A percentile compares a stretch with the other conserved stretches of the same genome.
These are phyloP conservation scores for Kryptolebias ocellatus DNA, from an alignment of 2,797 vertebrate species.

Conservation along the genomic window DNA sequence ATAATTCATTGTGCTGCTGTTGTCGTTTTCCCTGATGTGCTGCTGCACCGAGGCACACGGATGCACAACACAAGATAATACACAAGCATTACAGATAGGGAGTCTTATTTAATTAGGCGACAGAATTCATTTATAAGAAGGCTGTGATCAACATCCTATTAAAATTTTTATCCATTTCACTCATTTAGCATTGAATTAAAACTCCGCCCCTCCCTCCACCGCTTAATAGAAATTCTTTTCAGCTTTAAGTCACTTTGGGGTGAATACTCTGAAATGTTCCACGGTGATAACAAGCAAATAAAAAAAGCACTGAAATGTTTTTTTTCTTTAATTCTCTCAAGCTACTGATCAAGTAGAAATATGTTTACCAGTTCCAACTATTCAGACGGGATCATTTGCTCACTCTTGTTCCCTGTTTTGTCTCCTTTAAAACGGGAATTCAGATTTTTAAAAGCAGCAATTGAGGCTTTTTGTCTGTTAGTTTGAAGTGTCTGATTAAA, in stretches of 20 bases:
- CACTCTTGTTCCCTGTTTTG: background rate
- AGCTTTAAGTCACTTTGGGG: constrained; percentile 2
- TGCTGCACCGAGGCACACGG: constrained; percentile 7
- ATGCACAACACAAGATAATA: constrained; percentile 40
- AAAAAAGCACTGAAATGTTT: background rate
- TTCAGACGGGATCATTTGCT: background rate
- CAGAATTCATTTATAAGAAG: constrained; percentile 24
- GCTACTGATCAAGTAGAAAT: background rate
- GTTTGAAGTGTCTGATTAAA: no score
- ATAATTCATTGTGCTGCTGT: constrained; percentile 64
- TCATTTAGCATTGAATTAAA: constrained; percentile 23
- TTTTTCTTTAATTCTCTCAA: background rate
- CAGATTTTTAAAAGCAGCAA: no score
- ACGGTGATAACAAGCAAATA: background rate
- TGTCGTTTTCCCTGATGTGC: constrained; percentile 27
- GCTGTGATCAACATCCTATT: constrained; percentile 35
- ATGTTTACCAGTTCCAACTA: background rate
- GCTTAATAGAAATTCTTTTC: background rate
- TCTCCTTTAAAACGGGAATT: no score
- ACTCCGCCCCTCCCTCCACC: background rate
- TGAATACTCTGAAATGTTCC: constrained; percentile 13
- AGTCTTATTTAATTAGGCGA: constrained; percentile 42
- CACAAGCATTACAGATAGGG: constrained; percentile 5
- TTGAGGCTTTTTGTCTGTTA: no score
- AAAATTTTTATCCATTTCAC: constrained; percentile 30